A percentile compares a stretch with the other conserved stretches of the same genome.
Conservation (phyloP, 2,888 invertebrate genomes). For the Anodontia alba region DNA sequence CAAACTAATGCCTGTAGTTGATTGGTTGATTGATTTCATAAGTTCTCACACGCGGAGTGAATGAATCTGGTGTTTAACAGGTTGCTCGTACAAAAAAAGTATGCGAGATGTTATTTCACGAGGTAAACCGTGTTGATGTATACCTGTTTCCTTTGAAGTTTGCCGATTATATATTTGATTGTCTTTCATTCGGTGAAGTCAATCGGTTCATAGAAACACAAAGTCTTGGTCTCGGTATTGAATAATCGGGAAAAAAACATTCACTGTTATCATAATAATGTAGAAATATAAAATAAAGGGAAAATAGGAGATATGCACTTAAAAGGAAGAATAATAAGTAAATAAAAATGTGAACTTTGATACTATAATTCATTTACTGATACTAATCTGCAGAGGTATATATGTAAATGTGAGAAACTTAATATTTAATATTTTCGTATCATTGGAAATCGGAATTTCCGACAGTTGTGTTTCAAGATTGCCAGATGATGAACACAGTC, state of each 20-base stretch:
- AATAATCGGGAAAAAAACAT: too few relatives aligned
- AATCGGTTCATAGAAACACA: too few relatives aligned
- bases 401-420: slow-evolving; percentile 18
- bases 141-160: slow-evolving; percentile 9
- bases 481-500: slow-evolving; percentile 8
- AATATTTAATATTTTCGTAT: slow-evolving; percentile 8
- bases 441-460: background rate
- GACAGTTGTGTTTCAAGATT: background rate
- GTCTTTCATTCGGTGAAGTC: background rate
- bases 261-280: too few relatives aligned
- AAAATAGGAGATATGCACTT: background rate
- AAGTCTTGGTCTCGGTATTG: too few relatives aligned
- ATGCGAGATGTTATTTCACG: slow-evolving; percentile 4
- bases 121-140: background rate
- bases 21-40: slow-evolving; percentile 33
- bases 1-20: background rate
- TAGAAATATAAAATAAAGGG: background rate
- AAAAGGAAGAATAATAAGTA: background rate
- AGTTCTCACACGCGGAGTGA: slow-evolving; percentile 52
- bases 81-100: background rate
- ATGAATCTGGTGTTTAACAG: slow-evolving; percentile 28
- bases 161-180: background rate
- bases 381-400: background rate
- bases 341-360: slow-evolving; percentile 13
- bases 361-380: background rate